A percentile compares a stretch with the other conserved stretches of the same genome.
Evolutionary conservation across 2,797 vertebrate species (phyloP).

Genomic region (Cephalopachus bancanus): DNA sequence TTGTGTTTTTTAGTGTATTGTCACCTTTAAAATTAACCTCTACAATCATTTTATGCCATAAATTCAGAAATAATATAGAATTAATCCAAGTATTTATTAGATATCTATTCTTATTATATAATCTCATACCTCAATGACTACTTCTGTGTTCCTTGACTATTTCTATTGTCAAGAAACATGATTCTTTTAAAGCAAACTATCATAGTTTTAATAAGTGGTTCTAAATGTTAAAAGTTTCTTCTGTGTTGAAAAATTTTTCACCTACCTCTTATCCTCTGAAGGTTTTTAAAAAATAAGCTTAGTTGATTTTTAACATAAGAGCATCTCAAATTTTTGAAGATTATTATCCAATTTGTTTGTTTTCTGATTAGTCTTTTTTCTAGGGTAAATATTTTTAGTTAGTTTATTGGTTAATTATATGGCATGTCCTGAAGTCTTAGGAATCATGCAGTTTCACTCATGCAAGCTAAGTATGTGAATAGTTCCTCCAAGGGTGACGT

Average conservation of each 20-base stretch:
- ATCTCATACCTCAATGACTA: neutral
- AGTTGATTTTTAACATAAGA: neutral
- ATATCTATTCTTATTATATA: neutral
- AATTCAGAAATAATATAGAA: conserved; percentile 7
- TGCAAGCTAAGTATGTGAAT: neutral
- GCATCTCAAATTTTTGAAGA: neutral
- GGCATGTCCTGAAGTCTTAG: neutral
- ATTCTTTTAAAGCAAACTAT: neutral
- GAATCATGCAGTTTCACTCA: neutral
- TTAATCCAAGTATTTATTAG: neutral
- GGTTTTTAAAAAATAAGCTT: neutral
- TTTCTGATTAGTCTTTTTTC: neutral
- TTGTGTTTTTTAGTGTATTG: neutral
- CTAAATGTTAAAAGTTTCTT: neutral
- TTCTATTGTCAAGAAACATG: neutral
- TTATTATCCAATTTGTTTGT: neutral
- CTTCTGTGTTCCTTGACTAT: neutral
- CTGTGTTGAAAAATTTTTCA: conserved; percentile 23
- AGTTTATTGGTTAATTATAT: neutral
- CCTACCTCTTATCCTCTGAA: neutral
- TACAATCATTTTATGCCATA: neutral
- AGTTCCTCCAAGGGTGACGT: neutral
- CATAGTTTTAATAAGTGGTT: neutral
- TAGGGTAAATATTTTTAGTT: neutral
- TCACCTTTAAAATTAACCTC: conserved; percentile 27